phyloP scores from a whole-genome alignment of 2,888 invertebrate genomes.

The Coremacera marginata region DNA sequence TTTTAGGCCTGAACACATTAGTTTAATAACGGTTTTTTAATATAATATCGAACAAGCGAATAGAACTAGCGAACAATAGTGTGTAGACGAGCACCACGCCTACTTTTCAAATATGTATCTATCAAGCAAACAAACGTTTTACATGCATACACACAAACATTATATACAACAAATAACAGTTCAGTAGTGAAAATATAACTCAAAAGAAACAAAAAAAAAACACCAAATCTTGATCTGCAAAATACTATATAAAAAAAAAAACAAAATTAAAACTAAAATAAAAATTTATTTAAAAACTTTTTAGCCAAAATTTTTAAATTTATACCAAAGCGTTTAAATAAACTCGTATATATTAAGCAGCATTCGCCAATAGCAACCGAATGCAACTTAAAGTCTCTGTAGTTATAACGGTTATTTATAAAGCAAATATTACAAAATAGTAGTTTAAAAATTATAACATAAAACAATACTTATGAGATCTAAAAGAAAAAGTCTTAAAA shows the following conservation, averaged over 20 bases:
- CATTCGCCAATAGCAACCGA: too few species aligned
- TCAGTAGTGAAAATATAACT: not conserved
- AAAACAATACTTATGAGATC: not conserved
- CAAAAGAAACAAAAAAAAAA: not conserved
- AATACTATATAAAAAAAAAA: not conserved
- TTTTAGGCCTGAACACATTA: not conserved
- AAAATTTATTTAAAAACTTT: not conserved
- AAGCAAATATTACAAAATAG: not conserved
- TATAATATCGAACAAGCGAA: not conserved
- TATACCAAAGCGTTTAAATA: constrained; percentile 17
- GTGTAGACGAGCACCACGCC: constrained; percentile 28
- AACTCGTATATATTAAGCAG: not conserved
- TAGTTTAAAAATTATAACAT: not conserved
- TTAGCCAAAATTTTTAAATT: constrained; percentile 20
- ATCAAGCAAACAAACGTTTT: not conserved
- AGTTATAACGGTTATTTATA: too few species aligned
- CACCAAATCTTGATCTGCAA: not conserved
- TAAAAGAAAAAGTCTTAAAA: not conserved
- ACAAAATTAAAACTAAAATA: not conserved
- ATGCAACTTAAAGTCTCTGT: too few species aligned
- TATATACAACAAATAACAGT: not conserved
- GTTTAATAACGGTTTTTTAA: not conserved
- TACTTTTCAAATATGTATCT: constrained; percentile 10
- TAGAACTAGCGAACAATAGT: not conserved
- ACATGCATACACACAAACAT: not conserved